Percentiles rank a stretch among this genome's conserved stretches.
Evolutionary conservation across 1,140 invertebrate genomes (phyloP).

Genomic region (Pentalonia nigronervosa): DNA sequence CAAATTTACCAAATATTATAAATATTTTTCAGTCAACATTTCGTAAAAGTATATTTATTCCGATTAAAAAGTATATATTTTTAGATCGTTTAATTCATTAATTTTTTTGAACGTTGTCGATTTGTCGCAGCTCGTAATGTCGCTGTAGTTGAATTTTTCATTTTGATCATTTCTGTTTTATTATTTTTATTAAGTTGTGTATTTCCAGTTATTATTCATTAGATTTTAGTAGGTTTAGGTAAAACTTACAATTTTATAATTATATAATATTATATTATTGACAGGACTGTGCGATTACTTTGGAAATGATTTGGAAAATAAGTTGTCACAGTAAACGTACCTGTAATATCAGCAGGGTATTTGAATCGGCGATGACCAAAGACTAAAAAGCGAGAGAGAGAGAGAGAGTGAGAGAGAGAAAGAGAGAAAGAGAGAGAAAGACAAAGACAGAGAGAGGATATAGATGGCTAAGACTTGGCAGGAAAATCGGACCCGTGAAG

Average conservation of each 20-base stretch:
- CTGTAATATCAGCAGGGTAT: background rate
- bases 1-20: background rate
- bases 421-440: background rate
- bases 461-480: background rate
- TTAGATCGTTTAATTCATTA: background rate
- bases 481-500: background rate
- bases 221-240: background rate
- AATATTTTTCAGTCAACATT: too few species aligned
- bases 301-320: too few species aligned
- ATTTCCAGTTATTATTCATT: background rate
- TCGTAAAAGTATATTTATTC: background rate
- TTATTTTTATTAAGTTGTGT: background rate
- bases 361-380: background rate
- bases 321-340: too few species aligned
- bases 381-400: too few species aligned
- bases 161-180: background rate
- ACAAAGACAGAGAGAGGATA: background rate
- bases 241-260: background rate
- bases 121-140: background rate
- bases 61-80: background rate
- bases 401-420: too few species aligned
- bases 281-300: background rate
- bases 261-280: background rate
- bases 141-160: too few species aligned
- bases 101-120: too few species aligned